Base-by-base conservation (phyloP, 2,113 vertebrate species). In the Trogon surrucura region DNA sequence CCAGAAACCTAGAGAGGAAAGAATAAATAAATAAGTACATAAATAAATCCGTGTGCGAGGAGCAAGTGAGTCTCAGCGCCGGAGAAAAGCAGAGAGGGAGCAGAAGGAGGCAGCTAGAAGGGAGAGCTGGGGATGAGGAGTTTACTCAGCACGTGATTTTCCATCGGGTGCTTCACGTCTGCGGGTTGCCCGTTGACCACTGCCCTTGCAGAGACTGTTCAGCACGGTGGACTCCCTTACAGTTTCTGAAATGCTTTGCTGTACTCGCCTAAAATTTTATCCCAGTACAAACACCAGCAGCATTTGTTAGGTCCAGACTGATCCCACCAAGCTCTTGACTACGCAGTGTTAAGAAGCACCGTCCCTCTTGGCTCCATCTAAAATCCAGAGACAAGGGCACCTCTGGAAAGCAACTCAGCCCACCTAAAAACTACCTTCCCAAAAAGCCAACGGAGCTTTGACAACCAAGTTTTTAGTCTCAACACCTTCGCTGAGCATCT, bases 1-100 rank as follows among this genome's bases (percentile, higher is more conserved):
- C 99, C 99, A 99, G 92, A 98, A 98, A 9, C 98, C 99, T 99
- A 16, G 19, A 88, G 32, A 34, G 9, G 32, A 29, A 30, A 36
- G 30, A 27, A 15, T 2, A 32, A 54, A 44, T 7, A 18, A 27
- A 4, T 3, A 45, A 34, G 10, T 8, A 4, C 4, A 17, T 2
- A 3, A 27, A 16, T 26, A 53, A 38, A 57, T 22, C 5, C 18
- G 8, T 1, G 9, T 2, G 2, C 0, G 13, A 0, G 1, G 64
- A 70, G 70, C 6, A 41, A 58, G 53, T 0, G 26, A 11, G n/a
- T 29, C 32, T 54, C 57, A 6, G 23, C 3, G 26, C 15, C n/a
- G 38, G 25, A n/a, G 29, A 44, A 47, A 57, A 48, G 30, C 8
- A 29, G 44, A 13, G 0, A 1, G 16, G 23, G 51, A 44, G 23